Evolutionary conservation across 2,797 vertebrate genomes (phyloP).

Genomic region (Pygocentrus nattereri): DNA sequence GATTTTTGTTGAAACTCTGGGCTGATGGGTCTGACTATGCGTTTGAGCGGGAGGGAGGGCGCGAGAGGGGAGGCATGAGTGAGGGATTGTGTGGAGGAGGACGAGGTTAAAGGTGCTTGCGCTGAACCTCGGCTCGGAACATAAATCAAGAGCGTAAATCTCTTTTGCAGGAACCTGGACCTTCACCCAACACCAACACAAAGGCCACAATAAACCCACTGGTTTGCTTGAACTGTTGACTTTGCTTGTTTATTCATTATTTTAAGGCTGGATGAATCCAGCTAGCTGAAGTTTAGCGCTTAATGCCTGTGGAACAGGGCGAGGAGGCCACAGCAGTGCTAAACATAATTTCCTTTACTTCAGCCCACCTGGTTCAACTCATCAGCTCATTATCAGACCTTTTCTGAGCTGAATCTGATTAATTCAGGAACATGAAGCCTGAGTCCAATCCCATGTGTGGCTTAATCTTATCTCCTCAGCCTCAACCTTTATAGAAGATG

Average conservation of each 20-base stretch:
- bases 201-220: neutral
- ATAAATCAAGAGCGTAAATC: conserved; percentile 37
- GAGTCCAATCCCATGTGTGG: no score
- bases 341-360: neutral
- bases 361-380: conserved; percentile 7
- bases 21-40: conserved; percentile 12
- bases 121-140: neutral
- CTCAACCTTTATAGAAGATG: no score
- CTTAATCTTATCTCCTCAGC: no score
- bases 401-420: neutral
- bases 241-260: conserved; percentile 14
- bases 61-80: neutral
- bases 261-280: neutral
- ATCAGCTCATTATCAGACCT: neutral
- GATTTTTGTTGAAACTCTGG: conserved; percentile 20
- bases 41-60: neutral
- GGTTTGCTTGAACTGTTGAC: neutral
- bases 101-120: conserved; percentile 37
- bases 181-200: neutral
- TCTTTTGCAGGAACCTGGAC: conserved; percentile 1
- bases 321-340: neutral
- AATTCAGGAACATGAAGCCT: no score
- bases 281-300: neutral
- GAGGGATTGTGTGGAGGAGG: conserved; percentile 23
- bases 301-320: neutral